Conservation (phyloP, 2,797 vertebrate genomes). For the Gymnopithys bicolor region DNA sequence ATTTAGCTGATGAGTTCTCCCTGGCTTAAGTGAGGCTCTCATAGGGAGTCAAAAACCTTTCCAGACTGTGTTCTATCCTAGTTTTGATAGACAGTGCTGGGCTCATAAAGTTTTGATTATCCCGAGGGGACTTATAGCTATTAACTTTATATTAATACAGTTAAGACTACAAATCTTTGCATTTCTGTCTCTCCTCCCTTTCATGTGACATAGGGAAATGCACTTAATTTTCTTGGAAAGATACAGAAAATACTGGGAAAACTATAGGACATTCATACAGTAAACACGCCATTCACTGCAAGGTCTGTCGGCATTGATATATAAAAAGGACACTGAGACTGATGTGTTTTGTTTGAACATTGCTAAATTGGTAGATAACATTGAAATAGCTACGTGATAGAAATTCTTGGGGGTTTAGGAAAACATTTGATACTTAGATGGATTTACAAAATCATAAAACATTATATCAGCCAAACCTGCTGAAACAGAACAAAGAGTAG, state of each 20-base stretch:
- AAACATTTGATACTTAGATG: not conserved
- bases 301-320: not conserved
- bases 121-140: no score
- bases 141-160: no score
- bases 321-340: not conserved
- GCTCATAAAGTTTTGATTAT: no score
- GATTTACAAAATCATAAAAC: not conserved
- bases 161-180: no score
- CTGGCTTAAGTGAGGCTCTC: no score
- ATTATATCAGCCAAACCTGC: not conserved
- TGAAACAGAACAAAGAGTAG: not conserved
- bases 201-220: not conserved
- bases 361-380: not conserved
- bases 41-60: no score
- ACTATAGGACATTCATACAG: not conserved
- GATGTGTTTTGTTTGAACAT: not conserved
- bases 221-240: not conserved
- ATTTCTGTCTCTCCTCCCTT: no score
- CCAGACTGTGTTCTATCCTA: no score
- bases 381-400: not conserved
- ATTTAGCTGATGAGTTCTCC: no score
- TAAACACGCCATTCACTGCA: not conserved
- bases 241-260: not conserved
- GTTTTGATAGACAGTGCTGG: no score
- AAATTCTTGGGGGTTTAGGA: not conserved